Conservation (phyloP, 2,797 vertebrate species). For the Morus bassanus region DNA sequence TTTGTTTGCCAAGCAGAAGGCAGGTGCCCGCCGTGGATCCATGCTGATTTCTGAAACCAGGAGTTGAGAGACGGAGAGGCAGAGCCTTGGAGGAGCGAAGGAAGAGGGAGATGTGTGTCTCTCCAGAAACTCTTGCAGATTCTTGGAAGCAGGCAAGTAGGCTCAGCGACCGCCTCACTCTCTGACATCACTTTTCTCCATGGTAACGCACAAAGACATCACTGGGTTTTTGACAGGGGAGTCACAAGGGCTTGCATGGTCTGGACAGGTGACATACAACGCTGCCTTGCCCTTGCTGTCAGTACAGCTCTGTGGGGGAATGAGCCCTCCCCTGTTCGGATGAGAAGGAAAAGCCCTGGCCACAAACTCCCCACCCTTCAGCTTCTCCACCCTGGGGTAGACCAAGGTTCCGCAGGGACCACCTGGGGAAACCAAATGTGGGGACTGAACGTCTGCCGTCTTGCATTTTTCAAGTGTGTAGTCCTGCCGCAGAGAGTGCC, state of each 20-base stretch:
- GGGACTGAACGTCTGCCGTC: neutral
- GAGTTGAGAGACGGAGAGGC: neutral
- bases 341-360: neutral
- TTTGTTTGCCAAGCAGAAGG: neutral
- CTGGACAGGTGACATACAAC: neutral
- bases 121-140: neutral
- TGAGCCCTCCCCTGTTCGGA: accelerated
- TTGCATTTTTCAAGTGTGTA: neutral
- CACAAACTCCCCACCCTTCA: neutral
- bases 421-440: neutral
- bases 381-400: neutral
- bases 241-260: neutral
- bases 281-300: neutral
- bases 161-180: neutral
- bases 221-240: neutral
- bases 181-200: conserved; percentile 35
- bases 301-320: neutral
- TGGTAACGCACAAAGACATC: neutral
- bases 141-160: neutral
- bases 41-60: neutral
- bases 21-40: neutral
- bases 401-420: neutral
- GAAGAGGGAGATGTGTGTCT: neutral
- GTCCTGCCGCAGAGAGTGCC: neutral
- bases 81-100: neutral